Base-by-base conservation (phyloP, 2,888 invertebrate species). In the Fragum fragum region DNA sequence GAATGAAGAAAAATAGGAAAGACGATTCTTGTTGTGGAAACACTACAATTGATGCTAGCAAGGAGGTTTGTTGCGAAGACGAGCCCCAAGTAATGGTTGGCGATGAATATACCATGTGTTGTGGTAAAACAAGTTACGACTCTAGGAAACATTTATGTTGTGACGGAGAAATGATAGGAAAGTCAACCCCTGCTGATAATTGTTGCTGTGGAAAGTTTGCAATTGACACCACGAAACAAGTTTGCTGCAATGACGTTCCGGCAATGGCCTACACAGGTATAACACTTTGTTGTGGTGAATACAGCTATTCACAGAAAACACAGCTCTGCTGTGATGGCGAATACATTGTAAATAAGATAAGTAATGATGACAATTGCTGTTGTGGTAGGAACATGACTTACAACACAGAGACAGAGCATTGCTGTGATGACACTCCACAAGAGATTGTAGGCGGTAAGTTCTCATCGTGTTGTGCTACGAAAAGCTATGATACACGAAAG, bases 1-100 rank as follows among this genome's bases (percentile, higher is more conserved):
- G 74, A 21, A 23, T 29, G 21, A 83, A 83, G 72, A 66, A 36
- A 23, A 70, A 74, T 32, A 66, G 26, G 32, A 55, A 79, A 14
- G 83, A 83, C 53, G 83, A 83, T 28, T 73, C 76, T 14, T 83
- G 83, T 32, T 83, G 83, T 68, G 83, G 83, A 23, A 72, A 66
- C 6, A 68, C 77, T 7, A 83, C 83, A 26, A 66, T 74, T 14
- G 74, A 77, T 68, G 83, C 79, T 18, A 61, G 28, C 21, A 72
- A 66, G 2, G 77, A 83, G 28, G 74, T 80, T 21, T 83, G 83
- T 53, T 83, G 83, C 28, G 72, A 80, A n/a, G 74, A 70, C 18
- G 36, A 52, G n/a, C 70, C 83, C 7, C 55, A 66, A 23, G 53
- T 47, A 42, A 57, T 80, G 21, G 79, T 83, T 26, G 79, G 79